A percentile compares a stretch with the other conserved stretches of the same genome.
Conservation (phyloP, 2,113 vertebrate genomes). For the Paramormyrops kingsleyae region DNA sequence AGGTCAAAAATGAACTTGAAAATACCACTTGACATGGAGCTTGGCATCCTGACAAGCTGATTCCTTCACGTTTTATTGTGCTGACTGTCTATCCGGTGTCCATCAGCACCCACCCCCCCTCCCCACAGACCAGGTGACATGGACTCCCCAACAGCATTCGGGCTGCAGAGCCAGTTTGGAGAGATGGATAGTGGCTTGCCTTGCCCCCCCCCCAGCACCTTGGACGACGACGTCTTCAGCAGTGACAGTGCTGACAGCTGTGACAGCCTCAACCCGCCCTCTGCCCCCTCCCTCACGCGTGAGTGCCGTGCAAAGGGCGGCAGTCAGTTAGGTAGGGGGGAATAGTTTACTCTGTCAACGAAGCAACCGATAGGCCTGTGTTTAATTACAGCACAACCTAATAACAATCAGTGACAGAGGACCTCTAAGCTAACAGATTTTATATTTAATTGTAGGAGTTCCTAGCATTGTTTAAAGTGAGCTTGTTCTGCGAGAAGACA, state of each 20-base stretch:
- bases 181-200: slow-evolving; percentile 80
- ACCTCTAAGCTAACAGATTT: neutral
- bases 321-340: neutral
- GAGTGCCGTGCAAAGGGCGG: slow-evolving; percentile 46
- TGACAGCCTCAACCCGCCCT: slow-evolving; percentile 86
- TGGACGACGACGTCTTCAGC: slow-evolving; percentile 89
- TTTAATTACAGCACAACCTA: neutral
- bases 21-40: neutral
- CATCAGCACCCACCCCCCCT: neutral
- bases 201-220: slow-evolving; percentile 72
- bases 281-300: slow-evolving; percentile 73
- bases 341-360: neutral
- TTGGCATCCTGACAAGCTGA: neutral
- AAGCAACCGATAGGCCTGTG: neutral
- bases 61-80: neutral
- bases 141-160: neutral
- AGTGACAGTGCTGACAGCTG: slow-evolving; percentile 95
- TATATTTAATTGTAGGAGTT: neutral
- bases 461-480: neutral
- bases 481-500: neutral
- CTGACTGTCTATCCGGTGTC: neutral
- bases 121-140: neutral
- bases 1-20: neutral
- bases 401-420: neutral
- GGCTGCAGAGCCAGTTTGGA: slow-evolving; percentile 82